Percentiles rank a stretch among this genome's conserved stretches.
These are phyloP conservation scores for Babyrousa celebensis DNA, from an alignment of 2,797 vertebrate species.

Conservation along the genomic window DNA sequence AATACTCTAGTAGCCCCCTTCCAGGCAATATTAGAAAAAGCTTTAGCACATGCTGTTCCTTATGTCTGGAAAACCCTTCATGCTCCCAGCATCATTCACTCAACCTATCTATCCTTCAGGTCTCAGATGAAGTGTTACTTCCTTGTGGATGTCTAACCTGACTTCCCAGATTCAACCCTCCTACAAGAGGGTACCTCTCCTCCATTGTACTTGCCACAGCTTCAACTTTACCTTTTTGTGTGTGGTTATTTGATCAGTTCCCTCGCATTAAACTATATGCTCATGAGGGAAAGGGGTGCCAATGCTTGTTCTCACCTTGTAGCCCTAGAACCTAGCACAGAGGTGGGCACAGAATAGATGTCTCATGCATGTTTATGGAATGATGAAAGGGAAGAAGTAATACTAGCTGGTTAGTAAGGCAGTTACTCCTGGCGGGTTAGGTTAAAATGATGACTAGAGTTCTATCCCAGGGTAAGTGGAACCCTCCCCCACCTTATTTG, in stretches of 20 bases:
- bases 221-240: background rate
- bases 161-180: background rate
- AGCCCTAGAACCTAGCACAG: background rate
- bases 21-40: background rate
- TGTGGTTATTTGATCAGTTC: background rate
- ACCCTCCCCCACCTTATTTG: background rate
- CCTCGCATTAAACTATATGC: background rate
- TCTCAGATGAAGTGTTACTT: background rate
- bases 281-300: background rate
- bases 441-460: background rate
- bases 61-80: background rate
- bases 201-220: background rate
- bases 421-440: background rate
- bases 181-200: background rate
- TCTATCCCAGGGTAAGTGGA: background rate
- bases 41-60: background rate
- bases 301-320: background rate
- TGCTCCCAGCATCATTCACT: background rate
- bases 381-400: conserved; percentile 27
- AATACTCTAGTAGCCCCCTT: background rate
- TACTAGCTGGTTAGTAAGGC: background rate
- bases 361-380: background rate
- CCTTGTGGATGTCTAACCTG: background rate
- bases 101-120: background rate
- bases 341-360: background rate